Base-by-base conservation (phyloP, 1,140 invertebrate species). In the Myzus persicae region DNA sequence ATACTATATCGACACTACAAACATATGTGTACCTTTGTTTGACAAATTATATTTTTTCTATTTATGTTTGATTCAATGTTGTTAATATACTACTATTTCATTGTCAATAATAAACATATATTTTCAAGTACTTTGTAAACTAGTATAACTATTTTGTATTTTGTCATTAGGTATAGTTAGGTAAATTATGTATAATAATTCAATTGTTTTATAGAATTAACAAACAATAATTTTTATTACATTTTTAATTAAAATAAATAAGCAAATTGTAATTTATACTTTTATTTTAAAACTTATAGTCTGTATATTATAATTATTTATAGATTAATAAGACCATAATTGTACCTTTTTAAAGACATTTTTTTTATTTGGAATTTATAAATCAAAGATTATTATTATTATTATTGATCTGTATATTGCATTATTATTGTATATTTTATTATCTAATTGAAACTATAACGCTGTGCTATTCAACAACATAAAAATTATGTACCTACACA, bases 221-320 rank as follows among this genome's bases (percentile, higher is more conserved):
- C 11, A n/a, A n/a, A n/a, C n/a, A n/a, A n/a, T n/a, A 76, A 76
- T 76, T 76, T 76, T 67, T 67, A n/a, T 67, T 67, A 67, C 31
- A 67, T 67, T 40, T 85, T 85, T 85, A 85, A 14, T 85, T 85
- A 85, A 31, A 42, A 85, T 44, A 85, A 85, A 44, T 44, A 85
- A 85, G 40, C 20, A 44, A 85, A 31, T 85, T 31, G 40, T 40
- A 85, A 85, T 85, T 40, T 85, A 40, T 44, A 85, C 26, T 85
- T 85, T 44, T 42, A 44, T 85, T 85, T 85, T 11, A 85, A 85
- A 26, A 31, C 22, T 24, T 85, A 42, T 84, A 67, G n/a, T 67
- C 59, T 85, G 4, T 44, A 18, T 31, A 44, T 76, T 76, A 18
- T 76, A 85, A 44, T 42, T 44, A 42, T 40, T 42, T 85, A 85